phyloP scores from a whole-genome alignment of 2,797 vertebrate genomes.

The Sebastes itinus region DNA sequence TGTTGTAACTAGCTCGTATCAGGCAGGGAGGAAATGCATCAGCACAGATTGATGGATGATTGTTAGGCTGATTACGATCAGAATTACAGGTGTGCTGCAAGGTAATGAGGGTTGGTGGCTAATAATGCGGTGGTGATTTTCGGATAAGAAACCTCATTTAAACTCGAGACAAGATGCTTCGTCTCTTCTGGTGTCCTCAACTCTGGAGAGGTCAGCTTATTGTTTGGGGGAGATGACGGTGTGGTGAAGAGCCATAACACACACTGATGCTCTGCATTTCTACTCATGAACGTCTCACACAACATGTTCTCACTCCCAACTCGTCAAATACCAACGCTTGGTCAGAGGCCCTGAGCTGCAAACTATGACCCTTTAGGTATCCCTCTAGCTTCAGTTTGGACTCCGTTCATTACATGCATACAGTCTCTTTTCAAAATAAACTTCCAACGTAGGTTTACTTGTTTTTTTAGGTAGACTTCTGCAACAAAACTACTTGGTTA shows the following conservation, averaged over 20 bases:
- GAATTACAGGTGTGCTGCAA: conserved; percentile 42
- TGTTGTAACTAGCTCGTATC: neutral
- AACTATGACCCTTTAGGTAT: neutral
- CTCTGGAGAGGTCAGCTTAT: neutral
- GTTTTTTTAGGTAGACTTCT: too few relatives aligned
- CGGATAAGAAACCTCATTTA: conserved; percentile 56
- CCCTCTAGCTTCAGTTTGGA: too few relatives aligned
- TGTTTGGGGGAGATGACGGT: neutral
- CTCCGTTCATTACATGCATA: neutral
- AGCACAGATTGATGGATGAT: conserved; percentile 42
- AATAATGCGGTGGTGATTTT: conserved; percentile 26
- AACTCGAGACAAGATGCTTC: neutral
- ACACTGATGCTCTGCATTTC: neutral
- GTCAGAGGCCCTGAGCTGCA: neutral
- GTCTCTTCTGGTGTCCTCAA: neutral
- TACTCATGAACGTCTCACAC: neutral
- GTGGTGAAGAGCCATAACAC: neutral
- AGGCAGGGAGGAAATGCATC: conserved; percentile 4
- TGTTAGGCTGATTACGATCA: conserved; percentile 50
- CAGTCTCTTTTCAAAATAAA: too few relatives aligned
- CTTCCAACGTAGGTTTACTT: too few relatives aligned
- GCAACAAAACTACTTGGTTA: too few relatives aligned
- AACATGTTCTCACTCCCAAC: neutral
- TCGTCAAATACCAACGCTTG: neutral
- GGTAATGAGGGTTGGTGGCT: conserved; percentile 48